phyloP scores from a whole-genome alignment of 2,888 invertebrate species.

The Drosophila neonasuta region DNA sequence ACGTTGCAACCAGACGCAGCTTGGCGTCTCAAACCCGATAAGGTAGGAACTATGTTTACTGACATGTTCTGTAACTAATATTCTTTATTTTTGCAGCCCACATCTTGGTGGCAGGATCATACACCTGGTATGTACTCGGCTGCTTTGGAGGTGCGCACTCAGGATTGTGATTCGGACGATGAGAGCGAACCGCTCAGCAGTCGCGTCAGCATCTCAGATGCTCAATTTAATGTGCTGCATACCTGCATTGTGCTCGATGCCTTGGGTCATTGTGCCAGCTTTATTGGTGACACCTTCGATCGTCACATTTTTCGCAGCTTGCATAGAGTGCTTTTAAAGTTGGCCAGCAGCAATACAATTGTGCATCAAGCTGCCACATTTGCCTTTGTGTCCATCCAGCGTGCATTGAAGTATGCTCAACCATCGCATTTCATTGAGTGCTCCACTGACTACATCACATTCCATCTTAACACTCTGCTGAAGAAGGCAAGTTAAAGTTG shows the following conservation, averaged over 20 bases:
- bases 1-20: constrained; percentile 76
- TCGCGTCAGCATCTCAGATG: constrained; percentile 80
- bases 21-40: constrained; percentile 66
- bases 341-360: constrained; percentile 86
- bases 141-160: constrained; percentile 79
- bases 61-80: not conserved
- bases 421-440: constrained; percentile 85
- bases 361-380: constrained; percentile 85
- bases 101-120: constrained; percentile 78
- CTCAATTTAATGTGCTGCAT: constrained; percentile 86
- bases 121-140: constrained; percentile 82
- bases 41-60: constrained; percentile 47
- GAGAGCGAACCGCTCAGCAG: constrained; percentile 55
- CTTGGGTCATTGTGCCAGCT: constrained; percentile 85
- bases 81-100: constrained; percentile 52
- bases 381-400: constrained; percentile 84
- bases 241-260: constrained; percentile 88
- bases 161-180: constrained; percentile 79
- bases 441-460: constrained; percentile 89
- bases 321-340: constrained; percentile 87
- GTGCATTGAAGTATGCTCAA: constrained; percentile 84
- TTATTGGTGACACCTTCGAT: constrained; percentile 84
- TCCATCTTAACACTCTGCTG: constrained; percentile 86
- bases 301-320: constrained; percentile 86
- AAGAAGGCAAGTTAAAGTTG: constrained; percentile 83